phyloP scores from a whole-genome alignment of 2,888 invertebrate species.

The Epinotia ramella region DNA sequence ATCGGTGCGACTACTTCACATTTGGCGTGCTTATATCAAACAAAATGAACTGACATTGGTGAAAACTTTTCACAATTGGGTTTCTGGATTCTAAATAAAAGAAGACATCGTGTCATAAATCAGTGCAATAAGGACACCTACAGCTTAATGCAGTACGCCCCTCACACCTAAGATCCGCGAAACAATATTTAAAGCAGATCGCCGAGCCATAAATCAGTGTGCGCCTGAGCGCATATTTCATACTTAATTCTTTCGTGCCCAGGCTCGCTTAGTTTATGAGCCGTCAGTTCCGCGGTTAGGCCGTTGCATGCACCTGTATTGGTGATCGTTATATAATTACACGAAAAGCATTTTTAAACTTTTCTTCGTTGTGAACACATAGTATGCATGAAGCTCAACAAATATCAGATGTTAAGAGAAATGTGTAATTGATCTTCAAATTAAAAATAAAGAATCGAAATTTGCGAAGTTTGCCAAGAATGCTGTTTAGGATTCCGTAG shows the following conservation, averaged over 20 bases:
- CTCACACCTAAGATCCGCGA: constrained; percentile 51
- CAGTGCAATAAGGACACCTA: constrained; percentile 37
- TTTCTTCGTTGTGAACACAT: not conserved
- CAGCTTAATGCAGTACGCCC: constrained; percentile 34
- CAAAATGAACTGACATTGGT: not conserved
- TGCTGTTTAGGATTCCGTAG: no score
- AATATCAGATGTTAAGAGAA: not conserved
- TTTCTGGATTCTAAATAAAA: not conserved
- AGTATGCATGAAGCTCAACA: not conserved
- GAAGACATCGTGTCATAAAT: constrained; percentile 11
- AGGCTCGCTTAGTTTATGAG: constrained; percentile 69
- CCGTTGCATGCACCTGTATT: constrained; percentile 63
- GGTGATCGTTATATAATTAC: constrained; percentile 40
- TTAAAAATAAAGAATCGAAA: no score
- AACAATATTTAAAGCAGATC: constrained; percentile 65
- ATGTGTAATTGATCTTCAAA: not conserved
- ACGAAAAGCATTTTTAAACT: constrained; percentile 12
- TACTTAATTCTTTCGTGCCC: constrained; percentile 83
- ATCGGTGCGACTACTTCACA: no score
- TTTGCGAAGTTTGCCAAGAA: no score
- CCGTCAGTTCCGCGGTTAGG: constrained; percentile 62
- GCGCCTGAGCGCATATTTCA: constrained; percentile 82
- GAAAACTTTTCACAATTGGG: not conserved
- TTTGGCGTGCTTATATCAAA: no score
- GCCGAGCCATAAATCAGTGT: constrained; percentile 79